Evolutionary conservation across 2,888 invertebrate genomes (phyloP), one percentile per base, ranked within the genome.

Genomic region (Polymixis lichenea): DNA sequence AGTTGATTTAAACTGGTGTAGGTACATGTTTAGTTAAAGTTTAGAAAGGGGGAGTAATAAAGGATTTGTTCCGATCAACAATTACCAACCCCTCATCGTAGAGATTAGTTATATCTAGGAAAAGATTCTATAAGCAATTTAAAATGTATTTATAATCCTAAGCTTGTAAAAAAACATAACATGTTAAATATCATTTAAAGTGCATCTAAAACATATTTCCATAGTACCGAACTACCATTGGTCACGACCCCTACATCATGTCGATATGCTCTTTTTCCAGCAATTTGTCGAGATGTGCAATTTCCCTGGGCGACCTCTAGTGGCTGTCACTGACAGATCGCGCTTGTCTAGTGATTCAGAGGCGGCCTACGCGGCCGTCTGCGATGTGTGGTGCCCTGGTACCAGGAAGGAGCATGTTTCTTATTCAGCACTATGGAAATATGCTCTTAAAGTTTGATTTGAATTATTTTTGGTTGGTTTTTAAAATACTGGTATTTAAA

Each of bases 271-370:
- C 70, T 74, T 82, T 78, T 74, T 28, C 56, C 13, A 71, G 74
- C 25, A 62, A 76, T 80, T 78, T 78, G 53, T 61, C 56, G 62
- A 80, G 66, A 67, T 58, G 72, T 69, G 76, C 76, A 77, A 84
- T 85, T 86, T 78, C 68, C 84, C 72, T n/a, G 72, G 22, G 58
- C 70, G 25, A 66, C 51, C 43, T 68, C 67, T 78, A 67, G 56
- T 43, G 62, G 53, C 85, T 82, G 87, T 77, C 82, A 81, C 65
- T 43, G 62, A 62, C 87, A 85, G 81, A 84, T 75, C 51, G 22
- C n/a, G 43, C 49, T 55, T 70, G 66, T 58, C 55, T 56, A 72
- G 81, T 64, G 72, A 84, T 72, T 71, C 65, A 77, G 38, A 55
- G 17, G 51, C 73, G 46, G 7, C 51, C 46, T 28, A 55, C 22